These are phyloP conservation scores for Sebastes kiyomatsui DNA, from an alignment of 2,797 vertebrate genomes.

Conservation along the genomic window DNA sequence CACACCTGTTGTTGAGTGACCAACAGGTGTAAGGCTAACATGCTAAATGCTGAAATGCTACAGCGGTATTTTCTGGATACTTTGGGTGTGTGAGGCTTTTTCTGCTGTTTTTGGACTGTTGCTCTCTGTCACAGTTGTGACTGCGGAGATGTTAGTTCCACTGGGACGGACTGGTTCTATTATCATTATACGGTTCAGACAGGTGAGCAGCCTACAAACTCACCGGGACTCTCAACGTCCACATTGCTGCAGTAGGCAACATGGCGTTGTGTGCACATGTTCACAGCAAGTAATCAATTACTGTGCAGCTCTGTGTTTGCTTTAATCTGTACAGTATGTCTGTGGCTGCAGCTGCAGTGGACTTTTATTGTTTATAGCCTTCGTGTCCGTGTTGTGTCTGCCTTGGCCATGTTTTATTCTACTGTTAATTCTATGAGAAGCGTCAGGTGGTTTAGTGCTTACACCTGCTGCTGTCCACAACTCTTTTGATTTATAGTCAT, in stretches of 20 bases:
- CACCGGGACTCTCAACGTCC: neutral
- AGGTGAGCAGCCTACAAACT: neutral
- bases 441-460: neutral
- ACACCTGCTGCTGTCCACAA: too few relatives aligned
- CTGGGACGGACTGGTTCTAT: neutral
- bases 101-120: too few relatives aligned
- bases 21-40: neutral
- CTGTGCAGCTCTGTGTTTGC: neutral
- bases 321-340: neutral
- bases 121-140: too few relatives aligned
- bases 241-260: neutral
- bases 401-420: neutral
- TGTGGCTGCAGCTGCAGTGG: neutral
- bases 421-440: neutral
- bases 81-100: too few relatives aligned
- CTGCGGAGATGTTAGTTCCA: too few relatives aligned
- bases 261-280: neutral
- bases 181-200: too few relatives aligned
- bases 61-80: too few relatives aligned
- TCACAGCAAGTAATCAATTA: neutral
- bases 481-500: too few relatives aligned
- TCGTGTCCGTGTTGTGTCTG: neutral
- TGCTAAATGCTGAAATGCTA: neutral
- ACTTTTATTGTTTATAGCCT: neutral
- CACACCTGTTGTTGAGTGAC: neutral